These are phyloP conservation scores for Leptarthrus brevirostris DNA, from an alignment of 2,888 invertebrate species.

Conservation along the genomic window DNA sequence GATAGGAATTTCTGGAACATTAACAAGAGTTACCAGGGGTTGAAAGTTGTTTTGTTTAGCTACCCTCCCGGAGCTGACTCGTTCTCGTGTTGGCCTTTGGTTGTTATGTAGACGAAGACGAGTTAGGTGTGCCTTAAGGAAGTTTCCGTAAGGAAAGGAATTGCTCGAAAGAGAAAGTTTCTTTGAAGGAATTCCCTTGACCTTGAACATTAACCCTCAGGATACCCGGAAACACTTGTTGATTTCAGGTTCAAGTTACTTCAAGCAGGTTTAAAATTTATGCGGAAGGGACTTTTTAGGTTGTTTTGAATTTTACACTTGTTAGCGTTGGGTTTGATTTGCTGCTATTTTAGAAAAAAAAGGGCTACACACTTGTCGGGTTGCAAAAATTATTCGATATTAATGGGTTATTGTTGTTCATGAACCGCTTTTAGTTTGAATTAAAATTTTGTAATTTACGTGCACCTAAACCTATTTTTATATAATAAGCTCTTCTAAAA, in stretches of 20 bases:
- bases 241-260: neutral
- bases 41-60: neutral
- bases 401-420: no score
- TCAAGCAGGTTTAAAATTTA: neutral
- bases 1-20: slow-evolving; percentile 44
- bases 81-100: neutral
- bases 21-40: slow-evolving; percentile 1
- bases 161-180: slow-evolving; percentile 1
- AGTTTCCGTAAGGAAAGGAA: slow-evolving; percentile 40
- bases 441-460: no score
- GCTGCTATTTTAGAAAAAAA: no score
- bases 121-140: slow-evolving; percentile 43
- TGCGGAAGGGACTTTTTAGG: no score
- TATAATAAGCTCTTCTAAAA: no score
- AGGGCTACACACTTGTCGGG: no score
- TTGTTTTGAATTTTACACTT: no score
- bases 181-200: slow-evolving; percentile 37
- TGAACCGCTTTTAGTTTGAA: no score
- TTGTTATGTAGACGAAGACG: neutral
- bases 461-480: no score
- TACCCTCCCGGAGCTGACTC: neutral
- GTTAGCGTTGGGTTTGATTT: no score
- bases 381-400: no score
- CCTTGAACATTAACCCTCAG: slow-evolving; percentile 15
- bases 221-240: neutral